Conservation (phyloP, 2,888 invertebrate genomes). For the Hypercompe scribonia region DNA sequence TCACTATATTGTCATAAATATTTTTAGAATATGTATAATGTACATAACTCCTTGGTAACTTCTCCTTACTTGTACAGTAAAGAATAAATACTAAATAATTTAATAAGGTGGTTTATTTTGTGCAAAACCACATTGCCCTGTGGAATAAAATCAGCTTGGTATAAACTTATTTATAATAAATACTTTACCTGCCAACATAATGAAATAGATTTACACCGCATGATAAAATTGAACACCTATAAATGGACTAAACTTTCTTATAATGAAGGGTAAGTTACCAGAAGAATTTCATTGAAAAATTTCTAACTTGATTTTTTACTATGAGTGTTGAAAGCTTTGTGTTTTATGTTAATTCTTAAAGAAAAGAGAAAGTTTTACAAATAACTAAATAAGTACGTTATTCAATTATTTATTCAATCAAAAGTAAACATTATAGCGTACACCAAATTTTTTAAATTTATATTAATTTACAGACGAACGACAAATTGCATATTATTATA, state of each 20-base stretch:
- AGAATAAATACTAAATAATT: conserved; percentile 28
- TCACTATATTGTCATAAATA: conserved; percentile 74
- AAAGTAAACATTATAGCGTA: too few species aligned
- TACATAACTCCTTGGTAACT: conserved; percentile 24
- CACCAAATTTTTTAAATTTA: too few species aligned
- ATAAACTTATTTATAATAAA: conserved; percentile 1
- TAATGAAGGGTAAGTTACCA: not conserved
- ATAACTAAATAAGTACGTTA: not conserved
- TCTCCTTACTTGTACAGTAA: conserved; percentile 4
- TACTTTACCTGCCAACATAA: not conserved
- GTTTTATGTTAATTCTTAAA: not conserved
- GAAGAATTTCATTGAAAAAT: not conserved
- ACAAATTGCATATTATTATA: too few species aligned
- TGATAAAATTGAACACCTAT: not conserved
- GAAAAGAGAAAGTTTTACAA: not conserved
- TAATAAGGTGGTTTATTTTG: conserved; percentile 30
- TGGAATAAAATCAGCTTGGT: conserved; percentile 25
- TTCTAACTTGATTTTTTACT: not conserved
- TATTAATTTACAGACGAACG: too few species aligned
- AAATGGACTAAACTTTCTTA: not conserved
- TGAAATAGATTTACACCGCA: not conserved
- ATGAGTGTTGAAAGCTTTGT: not conserved
- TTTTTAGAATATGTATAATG: conserved; percentile 70
- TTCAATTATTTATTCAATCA: too few species aligned
- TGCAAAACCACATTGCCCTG: conserved; percentile 36